Evolutionary conservation across 1,140 invertebrate species (phyloP).

Genomic region (Limonius californicus): DNA sequence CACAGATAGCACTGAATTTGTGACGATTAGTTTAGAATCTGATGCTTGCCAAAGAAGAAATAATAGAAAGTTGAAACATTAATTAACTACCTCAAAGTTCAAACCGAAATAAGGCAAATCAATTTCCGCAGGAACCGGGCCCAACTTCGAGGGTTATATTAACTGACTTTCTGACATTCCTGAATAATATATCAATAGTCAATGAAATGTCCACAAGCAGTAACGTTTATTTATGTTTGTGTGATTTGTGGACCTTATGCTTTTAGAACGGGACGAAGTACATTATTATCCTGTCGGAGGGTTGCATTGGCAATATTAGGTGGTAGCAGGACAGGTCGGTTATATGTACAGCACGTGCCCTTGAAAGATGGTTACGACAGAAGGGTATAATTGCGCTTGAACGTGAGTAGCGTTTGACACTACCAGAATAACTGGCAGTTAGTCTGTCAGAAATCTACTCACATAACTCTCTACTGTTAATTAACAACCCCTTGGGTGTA

Average conservation of each 20-base stretch:
- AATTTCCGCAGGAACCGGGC: too few species aligned
- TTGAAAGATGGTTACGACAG: constrained; percentile 41
- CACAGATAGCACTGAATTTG: too few species aligned
- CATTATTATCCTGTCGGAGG: too few species aligned
- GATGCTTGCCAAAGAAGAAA: too few species aligned
- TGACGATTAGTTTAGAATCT: too few species aligned
- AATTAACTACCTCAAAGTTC: too few species aligned
- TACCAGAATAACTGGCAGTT: neutral
- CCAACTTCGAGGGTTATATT: neutral
- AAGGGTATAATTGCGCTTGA: constrained; percentile 40
- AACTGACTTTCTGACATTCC: neutral
- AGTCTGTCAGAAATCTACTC: neutral
- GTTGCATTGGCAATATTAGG: neutral
- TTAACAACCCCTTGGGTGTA: too few species aligned
- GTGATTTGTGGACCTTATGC: too few species aligned
- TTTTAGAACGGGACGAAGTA: too few species aligned
- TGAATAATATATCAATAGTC: neutral
- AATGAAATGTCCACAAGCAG: neutral
- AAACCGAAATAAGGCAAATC: too few species aligned
- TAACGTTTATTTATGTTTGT: neutral
- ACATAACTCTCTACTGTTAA: too few species aligned
- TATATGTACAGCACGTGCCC: constrained; percentile 39
- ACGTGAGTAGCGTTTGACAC: constrained; percentile 39
- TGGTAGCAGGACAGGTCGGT: neutral
- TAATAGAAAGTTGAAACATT: too few species aligned